Evolutionary conservation across 2,797 vertebrate species (phyloP), one percentile per base, ranked within the genome.

Genomic region (Amphiprion clarkii): DNA sequence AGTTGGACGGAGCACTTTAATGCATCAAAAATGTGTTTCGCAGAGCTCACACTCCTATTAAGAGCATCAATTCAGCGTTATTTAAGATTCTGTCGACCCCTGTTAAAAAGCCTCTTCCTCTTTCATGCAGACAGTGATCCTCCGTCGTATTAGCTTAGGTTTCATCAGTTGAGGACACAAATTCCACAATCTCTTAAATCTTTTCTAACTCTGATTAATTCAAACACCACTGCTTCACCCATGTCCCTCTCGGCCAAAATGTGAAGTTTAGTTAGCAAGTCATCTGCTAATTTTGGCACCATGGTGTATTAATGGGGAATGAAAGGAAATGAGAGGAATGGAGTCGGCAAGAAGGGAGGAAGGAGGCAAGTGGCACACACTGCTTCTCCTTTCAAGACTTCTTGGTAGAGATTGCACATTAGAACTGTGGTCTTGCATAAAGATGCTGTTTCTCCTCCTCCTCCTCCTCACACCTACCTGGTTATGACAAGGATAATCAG

Each of bases 201-300:
- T 90, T 90, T 85, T 82, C 78, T 7, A 65, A 71, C 78, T 87
- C 82, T 86, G 87, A 94, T 94, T 94, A 90, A 94, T 93, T 94
- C 89, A 92, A 91, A 91, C 88, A 74, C 61, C 66, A 23, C 84
- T 52, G 67, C 84, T 81, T 87, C 78, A 54, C 78, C 79, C 79
- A 39, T 54, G 68, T 84, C 84, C 91, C 90, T 88, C 78, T 79
- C 62, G 89, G 89, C 89, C 84, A 89, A 89, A 88, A 89, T 87
- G 78, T 88, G 90, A 93, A 92, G 91, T 93, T 94, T 90, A 93
- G 90, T 92, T 92, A 90, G 91, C 93, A 90, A 94, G 93, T 93
- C 84, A 79, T 82, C 89, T 79, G 85, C 85, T 93, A 90, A 91
- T 94, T 84, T 84, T 76, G 81, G 84, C 91, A 77, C 84, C 79